Conservation (phyloP, 2,113 vertebrate species). For the Onychostoma macrolepis region DNA sequence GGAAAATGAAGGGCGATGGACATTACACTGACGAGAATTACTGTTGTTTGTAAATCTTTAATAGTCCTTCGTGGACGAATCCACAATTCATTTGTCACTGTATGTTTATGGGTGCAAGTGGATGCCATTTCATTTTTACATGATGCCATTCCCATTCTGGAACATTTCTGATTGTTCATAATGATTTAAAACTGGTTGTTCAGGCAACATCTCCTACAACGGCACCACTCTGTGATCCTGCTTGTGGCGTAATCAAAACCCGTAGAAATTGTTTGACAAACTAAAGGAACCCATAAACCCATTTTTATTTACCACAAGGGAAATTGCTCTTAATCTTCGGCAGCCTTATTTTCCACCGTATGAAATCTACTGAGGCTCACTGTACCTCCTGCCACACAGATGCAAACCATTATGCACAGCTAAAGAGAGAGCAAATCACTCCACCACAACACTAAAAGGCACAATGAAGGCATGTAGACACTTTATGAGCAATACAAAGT, state of each 20-base stretch:
- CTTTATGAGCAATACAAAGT: constrained; percentile 17
- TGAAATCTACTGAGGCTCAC: constrained; percentile 34
- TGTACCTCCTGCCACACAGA: constrained; percentile 53
- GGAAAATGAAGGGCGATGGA: constrained; percentile 16
- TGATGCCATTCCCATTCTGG: constrained; percentile 10
- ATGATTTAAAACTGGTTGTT: background rate
- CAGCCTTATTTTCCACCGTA: constrained; percentile 45
- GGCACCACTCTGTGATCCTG: constrained; percentile 24
- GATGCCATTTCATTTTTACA: background rate
- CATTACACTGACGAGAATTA: background rate
- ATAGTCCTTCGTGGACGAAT: background rate
- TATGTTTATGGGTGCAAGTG: background rate
- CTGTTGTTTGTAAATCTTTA: constrained; percentile 54
- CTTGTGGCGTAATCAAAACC: constrained; percentile 36
- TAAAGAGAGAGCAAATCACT: constrained; percentile 50
- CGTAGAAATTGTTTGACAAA: constrained; percentile 51
- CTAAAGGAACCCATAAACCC: constrained; percentile 50
- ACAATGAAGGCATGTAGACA: constrained; percentile 49
- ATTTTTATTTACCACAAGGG: constrained; percentile 61
- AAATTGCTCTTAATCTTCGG: constrained; percentile 56
- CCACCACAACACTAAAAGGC: constrained; percentile 47
- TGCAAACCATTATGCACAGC: constrained; percentile 57
- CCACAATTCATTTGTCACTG: background rate
- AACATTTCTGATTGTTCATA: constrained; percentile 8
- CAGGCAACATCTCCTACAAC: constrained; percentile 17